These are phyloP conservation scores for Coryphaenoides rupestris DNA, from an alignment of 2,113 vertebrate species.

Conservation along the genomic window DNA sequence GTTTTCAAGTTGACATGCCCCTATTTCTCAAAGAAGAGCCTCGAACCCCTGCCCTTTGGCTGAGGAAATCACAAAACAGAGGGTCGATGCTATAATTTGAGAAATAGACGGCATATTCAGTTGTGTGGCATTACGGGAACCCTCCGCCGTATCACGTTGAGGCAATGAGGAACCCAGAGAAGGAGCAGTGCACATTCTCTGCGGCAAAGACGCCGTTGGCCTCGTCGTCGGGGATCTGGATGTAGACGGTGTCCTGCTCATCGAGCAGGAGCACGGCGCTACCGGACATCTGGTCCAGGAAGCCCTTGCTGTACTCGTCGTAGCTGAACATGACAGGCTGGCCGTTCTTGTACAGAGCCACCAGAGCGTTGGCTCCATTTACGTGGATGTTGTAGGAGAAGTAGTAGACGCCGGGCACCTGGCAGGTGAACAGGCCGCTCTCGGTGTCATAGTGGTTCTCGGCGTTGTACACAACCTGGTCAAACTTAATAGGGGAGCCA, in stretches of 20 bases:
- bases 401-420: constrained; percentile 89
- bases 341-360: constrained; percentile 93
- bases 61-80: constrained; percentile 53
- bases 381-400: constrained; percentile 94
- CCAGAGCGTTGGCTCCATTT: constrained; percentile 91
- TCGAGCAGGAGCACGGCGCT: constrained; percentile 86
- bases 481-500: constrained; percentile 90
- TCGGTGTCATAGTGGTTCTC: constrained; percentile 93
- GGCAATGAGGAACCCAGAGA: constrained; percentile 94
- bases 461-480: constrained; percentile 90
- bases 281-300: constrained; percentile 96
- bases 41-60: constrained; percentile 61
- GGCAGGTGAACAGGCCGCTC: constrained; percentile 92
- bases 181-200: constrained; percentile 93
- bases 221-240: constrained; percentile 91
- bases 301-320: constrained; percentile 94
- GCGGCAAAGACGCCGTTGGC: constrained; percentile 93
- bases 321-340: constrained; percentile 92
- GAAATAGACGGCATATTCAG: constrained; percentile 69
- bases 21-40: constrained; percentile 68
- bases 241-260: constrained; percentile 93
- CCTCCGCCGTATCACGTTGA: constrained; percentile 79
- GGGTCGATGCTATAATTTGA: constrained; percentile 65
- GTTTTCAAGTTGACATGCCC: constrained; percentile 73
- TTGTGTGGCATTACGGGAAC: constrained; percentile 54